Conservation (phyloP, 2,113 vertebrate genomes). For the Ptychochromis oligacanthus region DNA sequence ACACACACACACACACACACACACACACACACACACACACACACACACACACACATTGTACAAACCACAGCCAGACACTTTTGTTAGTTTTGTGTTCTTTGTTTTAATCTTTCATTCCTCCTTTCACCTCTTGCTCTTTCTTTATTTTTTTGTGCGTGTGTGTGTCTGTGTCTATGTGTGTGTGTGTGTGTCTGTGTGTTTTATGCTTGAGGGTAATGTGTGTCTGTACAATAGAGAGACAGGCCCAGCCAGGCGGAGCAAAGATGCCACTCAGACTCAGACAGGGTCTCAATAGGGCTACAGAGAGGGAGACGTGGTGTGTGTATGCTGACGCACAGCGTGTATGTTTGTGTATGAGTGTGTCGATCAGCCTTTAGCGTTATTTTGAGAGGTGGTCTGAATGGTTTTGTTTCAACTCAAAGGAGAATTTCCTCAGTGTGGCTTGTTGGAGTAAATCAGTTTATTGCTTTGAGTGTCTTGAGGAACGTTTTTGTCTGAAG, state of each 20-base stretch:
- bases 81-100: neutral
- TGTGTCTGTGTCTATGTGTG: slow-evolving; percentile 9
- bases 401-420: slow-evolving; percentile 3
- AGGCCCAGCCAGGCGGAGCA: slow-evolving; percentile 63
- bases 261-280: slow-evolving; percentile 71
- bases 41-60: neutral
- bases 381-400: neutral
- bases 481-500: neutral
- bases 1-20: neutral
- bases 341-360: slow-evolving; percentile 3
- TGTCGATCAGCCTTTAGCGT: slow-evolving; percentile 27
- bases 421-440: neutral
- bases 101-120: neutral
- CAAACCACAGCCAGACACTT: neutral
- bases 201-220: slow-evolving; percentile 30
- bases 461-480: neutral
- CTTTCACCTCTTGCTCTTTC: neutral
- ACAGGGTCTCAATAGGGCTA: slow-evolving; percentile 58
- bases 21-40: neutral
- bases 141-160: neutral
- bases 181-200: slow-evolving; percentile 8
- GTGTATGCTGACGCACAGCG: slow-evolving; percentile 18
- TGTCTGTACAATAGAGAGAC: slow-evolving; percentile 59
- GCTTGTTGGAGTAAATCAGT: neutral
- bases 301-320: slow-evolving; percentile 26